These are phyloP conservation scores for Deilephila porcellus DNA, from an alignment of 2,888 invertebrate species.

Conservation along the genomic window DNA sequence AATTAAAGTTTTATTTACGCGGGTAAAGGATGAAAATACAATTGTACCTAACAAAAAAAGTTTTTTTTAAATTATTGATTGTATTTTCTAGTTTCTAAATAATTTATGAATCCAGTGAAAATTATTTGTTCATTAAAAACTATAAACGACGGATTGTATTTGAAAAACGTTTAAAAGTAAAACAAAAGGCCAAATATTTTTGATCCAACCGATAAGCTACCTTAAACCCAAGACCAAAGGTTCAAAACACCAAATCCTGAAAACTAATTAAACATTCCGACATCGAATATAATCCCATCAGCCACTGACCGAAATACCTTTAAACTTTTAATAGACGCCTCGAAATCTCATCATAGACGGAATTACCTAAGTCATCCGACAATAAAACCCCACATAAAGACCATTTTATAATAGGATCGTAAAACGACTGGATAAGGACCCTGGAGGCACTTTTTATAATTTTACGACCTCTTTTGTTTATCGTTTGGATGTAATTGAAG, in stretches of 20 bases:
- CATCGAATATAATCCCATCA: constrained; percentile 40
- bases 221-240: background rate
- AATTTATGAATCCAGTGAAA: too few relatives aligned
- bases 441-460: constrained; percentile 71
- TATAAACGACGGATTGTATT: too few relatives aligned
- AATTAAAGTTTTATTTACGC: too few relatives aligned
- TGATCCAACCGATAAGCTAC: background rate
- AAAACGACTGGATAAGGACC: constrained; percentile 70
- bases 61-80: too few relatives aligned
- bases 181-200: too few relatives aligned
- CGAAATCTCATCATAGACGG: constrained; percentile 78
- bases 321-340: constrained; percentile 78
- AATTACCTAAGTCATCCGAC: constrained; percentile 83
- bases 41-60: too few relatives aligned
- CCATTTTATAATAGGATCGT: constrained; percentile 83
- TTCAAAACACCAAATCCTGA: constrained; percentile 29
- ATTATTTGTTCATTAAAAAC: too few relatives aligned
- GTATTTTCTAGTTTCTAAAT: too few relatives aligned
- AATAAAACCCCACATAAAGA: constrained; percentile 82
- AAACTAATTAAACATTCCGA: constrained; percentile 54
- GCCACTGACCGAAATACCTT: constrained; percentile 71
- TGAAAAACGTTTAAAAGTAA: too few relatives aligned
- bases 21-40: too few relatives aligned
- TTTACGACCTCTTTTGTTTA: constrained; percentile 71
- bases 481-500: constrained; percentile 64